Percentiles rank a stretch among this genome's conserved stretches.
Conservation (phyloP, 2,113 vertebrate genomes). For the Nipponia nippon region DNA sequence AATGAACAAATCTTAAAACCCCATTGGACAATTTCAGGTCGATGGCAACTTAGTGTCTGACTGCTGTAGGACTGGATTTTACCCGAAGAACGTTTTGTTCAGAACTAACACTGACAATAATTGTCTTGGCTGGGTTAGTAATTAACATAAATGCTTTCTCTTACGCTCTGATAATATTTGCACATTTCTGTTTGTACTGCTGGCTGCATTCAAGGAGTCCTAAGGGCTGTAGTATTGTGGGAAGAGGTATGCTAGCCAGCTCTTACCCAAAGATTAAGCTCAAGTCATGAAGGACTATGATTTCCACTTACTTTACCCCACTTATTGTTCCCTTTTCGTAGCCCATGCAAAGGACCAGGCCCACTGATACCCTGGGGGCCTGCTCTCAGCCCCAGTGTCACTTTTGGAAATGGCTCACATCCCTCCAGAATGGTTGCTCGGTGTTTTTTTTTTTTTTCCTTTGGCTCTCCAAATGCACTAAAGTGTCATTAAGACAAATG, state of each 20-base stretch:
- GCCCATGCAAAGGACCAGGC: not conserved
- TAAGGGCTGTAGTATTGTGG: not conserved
- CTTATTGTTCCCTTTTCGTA: not conserved
- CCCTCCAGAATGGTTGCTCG: not conserved
- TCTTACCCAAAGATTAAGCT: not conserved
- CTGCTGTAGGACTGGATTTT: not conserved
- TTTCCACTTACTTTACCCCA: not conserved
- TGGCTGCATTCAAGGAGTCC: not conserved
- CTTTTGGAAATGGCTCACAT: not conserved
- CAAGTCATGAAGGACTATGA: not conserved
- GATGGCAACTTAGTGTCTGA: not conserved
- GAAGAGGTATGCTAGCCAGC: not conserved
- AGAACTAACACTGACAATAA: not conserved
- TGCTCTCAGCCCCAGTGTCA: not conserved
- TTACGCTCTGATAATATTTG: not conserved
- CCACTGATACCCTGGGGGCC: not conserved
- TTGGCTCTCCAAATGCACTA: not conserved
- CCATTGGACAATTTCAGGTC: rapidly evolving
- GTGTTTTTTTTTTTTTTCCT: not conserved
- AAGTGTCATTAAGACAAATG: conserved; percentile 52
- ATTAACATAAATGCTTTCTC: not conserved
- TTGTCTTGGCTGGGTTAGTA: not conserved
- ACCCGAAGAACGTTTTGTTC: not conserved
- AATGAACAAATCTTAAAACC: not conserved
- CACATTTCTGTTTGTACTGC: not conserved